These are phyloP conservation scores for Mirounga angustirostris DNA, from an alignment of 2,113 vertebrate genomes.

Conservation along the genomic window DNA sequence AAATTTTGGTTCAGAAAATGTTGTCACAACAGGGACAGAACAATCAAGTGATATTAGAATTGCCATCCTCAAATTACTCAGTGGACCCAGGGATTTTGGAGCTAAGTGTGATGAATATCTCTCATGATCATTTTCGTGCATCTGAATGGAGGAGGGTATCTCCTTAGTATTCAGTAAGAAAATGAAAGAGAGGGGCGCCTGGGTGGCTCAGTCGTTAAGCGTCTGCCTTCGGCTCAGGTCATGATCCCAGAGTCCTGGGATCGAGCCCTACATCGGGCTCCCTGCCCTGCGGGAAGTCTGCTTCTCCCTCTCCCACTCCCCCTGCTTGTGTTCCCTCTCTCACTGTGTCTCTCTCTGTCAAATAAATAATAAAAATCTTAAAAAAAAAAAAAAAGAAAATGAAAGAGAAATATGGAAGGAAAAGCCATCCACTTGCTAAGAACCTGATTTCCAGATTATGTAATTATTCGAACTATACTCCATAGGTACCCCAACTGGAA, in stretches of 20 bases:
- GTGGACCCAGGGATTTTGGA: neutral
- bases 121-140: neutral
- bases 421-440: neutral
- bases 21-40: neutral
- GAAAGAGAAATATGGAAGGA: neutral
- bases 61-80: neutral
- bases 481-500: neutral
- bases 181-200: neutral
- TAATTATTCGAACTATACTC: neutral
- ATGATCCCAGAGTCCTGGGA: too few relatives aligned
- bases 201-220: too few relatives aligned
- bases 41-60: neutral
- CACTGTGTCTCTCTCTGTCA: too few relatives aligned
- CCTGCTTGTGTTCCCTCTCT: too few relatives aligned
- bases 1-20: constrained; percentile 52
- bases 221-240: too few relatives aligned
- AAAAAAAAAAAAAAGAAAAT: neutral
- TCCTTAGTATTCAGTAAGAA: neutral
- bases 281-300: too few relatives aligned
- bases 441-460: neutral
- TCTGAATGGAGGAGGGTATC: neutral
- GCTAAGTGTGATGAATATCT: neutral
- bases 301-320: too few relatives aligned
- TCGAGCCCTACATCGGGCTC: too few relatives aligned
- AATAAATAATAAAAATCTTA: too few relatives aligned